Evolutionary conservation across 2,113 vertebrate genomes (phyloP).

Genomic region (Nymphicus hollandicus): DNA sequence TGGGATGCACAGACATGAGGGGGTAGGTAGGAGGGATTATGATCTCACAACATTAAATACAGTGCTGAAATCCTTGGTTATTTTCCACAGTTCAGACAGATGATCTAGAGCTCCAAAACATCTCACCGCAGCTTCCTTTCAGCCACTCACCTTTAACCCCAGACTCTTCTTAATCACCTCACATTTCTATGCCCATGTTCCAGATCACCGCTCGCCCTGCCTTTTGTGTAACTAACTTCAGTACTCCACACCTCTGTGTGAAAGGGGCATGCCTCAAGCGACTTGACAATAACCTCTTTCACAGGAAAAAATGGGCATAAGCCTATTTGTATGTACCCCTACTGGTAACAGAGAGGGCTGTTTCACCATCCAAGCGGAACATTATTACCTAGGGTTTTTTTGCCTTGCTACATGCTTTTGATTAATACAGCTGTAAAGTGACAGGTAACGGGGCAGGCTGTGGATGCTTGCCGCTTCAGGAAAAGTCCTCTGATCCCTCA

Average conservation of each 20-base stretch:
- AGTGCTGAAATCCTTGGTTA: background rate
- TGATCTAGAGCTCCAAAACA: background rate
- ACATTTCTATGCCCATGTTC: background rate
- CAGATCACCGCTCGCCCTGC: background rate
- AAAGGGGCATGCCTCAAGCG: background rate
- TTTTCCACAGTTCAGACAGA: background rate
- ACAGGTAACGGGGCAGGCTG: background rate
- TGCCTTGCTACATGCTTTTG: background rate
- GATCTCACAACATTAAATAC: background rate
- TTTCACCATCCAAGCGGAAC: background rate
- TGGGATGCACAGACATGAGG: background rate
- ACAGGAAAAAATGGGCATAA: accelerated
- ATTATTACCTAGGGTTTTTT: accelerated
- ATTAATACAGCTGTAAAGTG: background rate
- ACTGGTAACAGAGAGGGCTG: accelerated
- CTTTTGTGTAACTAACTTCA: background rate
- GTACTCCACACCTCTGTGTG: background rate
- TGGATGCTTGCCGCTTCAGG: background rate
- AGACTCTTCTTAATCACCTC: background rate
- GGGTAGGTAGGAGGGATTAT: background rate
- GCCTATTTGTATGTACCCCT: background rate
- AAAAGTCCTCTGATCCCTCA: background rate
- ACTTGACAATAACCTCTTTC: background rate
- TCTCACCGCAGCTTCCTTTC: background rate
- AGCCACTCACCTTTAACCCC: background rate